phyloP scores from a whole-genome alignment of 2,113 vertebrate genomes.

The Penelope pileata region DNA sequence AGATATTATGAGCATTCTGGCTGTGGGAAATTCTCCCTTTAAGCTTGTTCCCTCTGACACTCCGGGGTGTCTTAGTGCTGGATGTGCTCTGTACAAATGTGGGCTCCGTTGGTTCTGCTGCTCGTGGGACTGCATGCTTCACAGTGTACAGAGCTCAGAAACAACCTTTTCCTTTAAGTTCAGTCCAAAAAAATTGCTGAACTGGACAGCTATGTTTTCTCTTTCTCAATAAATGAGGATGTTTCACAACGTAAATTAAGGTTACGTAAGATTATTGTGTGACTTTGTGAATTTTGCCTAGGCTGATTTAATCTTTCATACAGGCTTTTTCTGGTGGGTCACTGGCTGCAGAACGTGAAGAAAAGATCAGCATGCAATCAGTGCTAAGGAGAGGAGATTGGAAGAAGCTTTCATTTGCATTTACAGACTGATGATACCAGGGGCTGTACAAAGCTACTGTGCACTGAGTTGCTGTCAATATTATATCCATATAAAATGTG shows the following conservation, averaged over 20 bases:
- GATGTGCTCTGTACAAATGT: neutral
- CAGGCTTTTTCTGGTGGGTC: neutral
- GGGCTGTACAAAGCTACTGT: neutral
- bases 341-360: neutral
- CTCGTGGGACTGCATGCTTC: neutral
- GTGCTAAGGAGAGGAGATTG: neutral
- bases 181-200: neutral
- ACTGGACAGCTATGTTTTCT: neutral
- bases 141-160: neutral
- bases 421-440: neutral
- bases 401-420: neutral
- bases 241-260: neutral
- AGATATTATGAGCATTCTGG: conserved; percentile 14
- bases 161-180: neutral
- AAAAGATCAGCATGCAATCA: neutral
- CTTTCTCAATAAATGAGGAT: neutral
- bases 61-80: neutral
- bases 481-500: neutral
- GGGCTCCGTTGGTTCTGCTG: neutral
- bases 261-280: neutral
- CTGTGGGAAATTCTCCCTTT: conserved; percentile 40
- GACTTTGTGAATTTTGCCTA: neutral
- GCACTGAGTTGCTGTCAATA: neutral
- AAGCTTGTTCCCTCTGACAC: neutral
- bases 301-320: neutral